Percentiles rank a stretch among this genome's conserved stretches.
Conservation (phyloP, 2,113 vertebrate genomes). For the Oreochromis niloticus region DNA sequence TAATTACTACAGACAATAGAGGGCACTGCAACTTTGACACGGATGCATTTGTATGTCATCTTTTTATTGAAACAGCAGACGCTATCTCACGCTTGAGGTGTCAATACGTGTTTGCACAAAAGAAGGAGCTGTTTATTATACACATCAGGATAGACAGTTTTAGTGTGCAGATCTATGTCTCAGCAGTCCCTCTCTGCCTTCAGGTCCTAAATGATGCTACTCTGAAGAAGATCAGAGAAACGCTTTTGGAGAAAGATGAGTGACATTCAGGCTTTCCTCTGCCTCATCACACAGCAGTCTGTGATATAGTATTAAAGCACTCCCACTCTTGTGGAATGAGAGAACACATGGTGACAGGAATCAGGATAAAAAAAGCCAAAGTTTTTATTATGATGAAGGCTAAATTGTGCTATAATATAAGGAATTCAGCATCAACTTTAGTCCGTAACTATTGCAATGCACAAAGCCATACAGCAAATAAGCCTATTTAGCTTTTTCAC, state of each 20-base stretch:
- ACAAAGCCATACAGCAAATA: not conserved
- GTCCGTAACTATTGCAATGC: not conserved
- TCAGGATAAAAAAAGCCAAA: not conserved
- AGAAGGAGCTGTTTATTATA: not conserved
- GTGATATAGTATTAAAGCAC: not conserved
- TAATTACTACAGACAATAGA: not conserved
- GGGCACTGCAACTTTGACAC: not conserved
- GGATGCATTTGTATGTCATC: not conserved
- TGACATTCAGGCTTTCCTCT: not conserved
- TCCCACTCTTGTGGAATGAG: not conserved
- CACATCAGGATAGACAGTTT: not conserved
- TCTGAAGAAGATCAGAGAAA: not conserved
- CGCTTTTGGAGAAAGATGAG: not conserved
- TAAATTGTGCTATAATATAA: not conserved
- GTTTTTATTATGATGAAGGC: not conserved
- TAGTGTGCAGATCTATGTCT: not conserved
- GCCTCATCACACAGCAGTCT: not conserved
- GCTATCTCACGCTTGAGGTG: not conserved
- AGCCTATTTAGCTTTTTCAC: not conserved
- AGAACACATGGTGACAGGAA: not conserved
- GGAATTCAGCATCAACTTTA: not conserved
- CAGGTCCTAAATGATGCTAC: not conserved
- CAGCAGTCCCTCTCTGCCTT: not conserved
- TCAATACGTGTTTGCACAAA: not conserved
- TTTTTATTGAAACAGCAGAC: not conserved